phyloP scores from a whole-genome alignment of 2,797 vertebrate genomes.

The Gorsachius magnificus region DNA sequence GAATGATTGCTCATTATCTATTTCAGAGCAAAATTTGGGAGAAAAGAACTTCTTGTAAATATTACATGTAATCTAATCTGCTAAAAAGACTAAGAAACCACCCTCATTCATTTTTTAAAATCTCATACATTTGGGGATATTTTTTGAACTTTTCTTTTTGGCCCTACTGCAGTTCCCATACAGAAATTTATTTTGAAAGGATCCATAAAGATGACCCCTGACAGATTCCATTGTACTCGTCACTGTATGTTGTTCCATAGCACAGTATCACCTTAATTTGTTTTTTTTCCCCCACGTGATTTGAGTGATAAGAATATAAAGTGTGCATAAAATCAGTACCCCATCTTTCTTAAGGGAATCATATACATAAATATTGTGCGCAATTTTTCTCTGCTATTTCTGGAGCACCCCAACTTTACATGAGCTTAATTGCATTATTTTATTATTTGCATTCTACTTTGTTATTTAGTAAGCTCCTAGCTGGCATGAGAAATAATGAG shows the following conservation, averaged over 20 bases:
- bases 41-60: not conserved
- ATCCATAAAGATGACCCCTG: not conserved
- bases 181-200: not conserved
- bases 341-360: constrained; percentile 17
- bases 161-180: not conserved
- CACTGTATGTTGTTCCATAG: not conserved
- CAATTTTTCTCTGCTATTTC: constrained; percentile 57
- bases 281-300: not conserved
- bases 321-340: constrained; percentile 39
- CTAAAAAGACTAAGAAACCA: not conserved
- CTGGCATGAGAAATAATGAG: constrained; percentile 69
- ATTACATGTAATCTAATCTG: not conserved
- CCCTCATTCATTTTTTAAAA: not conserved
- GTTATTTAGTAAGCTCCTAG: constrained; percentile 54
- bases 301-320: constrained; percentile 14
- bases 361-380: not conserved
- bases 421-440: constrained; percentile 65
- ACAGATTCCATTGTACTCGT: not conserved
- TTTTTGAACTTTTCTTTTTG: not conserved
- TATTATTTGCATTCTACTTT: constrained; percentile 43
- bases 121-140: not conserved
- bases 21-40: not conserved
- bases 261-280: not conserved
- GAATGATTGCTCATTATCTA: not conserved
- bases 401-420: constrained; percentile 25